Conservation (phyloP, 2,888 invertebrate species). For the Branchipolynoe longqiensis region DNA sequence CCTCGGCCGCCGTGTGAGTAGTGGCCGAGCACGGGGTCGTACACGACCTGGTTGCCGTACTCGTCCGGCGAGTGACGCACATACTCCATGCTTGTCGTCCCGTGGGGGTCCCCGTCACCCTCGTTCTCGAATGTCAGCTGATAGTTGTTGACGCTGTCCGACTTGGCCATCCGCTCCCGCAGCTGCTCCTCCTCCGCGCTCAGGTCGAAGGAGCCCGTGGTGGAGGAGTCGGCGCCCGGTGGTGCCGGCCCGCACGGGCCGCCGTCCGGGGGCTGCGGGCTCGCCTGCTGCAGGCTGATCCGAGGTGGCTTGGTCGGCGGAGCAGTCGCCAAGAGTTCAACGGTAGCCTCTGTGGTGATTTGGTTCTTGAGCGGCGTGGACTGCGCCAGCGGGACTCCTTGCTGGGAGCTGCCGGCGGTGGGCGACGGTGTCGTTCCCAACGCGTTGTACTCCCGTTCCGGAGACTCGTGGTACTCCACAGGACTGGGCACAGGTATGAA, state of each 20-base stretch:
- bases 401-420: conserved; percentile 61
- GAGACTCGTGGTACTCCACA: conserved; percentile 56
- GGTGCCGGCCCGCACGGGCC: not conserved
- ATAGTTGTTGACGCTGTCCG: conserved; percentile 56
- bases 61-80: conserved; percentile 73
- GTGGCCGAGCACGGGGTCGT: conserved; percentile 73
- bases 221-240: not conserved
- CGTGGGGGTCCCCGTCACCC: not conserved
- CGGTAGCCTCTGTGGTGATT: conserved; percentile 50
- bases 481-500: conserved; percentile 56
- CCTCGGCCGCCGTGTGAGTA: conserved; percentile 76
- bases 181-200: conserved; percentile 35
- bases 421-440: not conserved
- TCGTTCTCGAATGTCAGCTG: conserved; percentile 58
- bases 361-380: conserved; percentile 50
- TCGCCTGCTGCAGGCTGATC: not conserved
- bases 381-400: conserved; percentile 24
- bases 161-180: not conserved
- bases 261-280: not conserved
- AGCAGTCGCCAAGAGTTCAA: not conserved
- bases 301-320: conserved; percentile 45
- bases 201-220: conserved; percentile 22
- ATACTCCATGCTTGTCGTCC: conserved; percentile 61
- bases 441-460: conserved; percentile 45
- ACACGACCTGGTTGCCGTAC: conserved; percentile 73